Base-by-base conservation (phyloP, 2,113 vertebrate species). In the Ptychochromis oligacanthus region DNA sequence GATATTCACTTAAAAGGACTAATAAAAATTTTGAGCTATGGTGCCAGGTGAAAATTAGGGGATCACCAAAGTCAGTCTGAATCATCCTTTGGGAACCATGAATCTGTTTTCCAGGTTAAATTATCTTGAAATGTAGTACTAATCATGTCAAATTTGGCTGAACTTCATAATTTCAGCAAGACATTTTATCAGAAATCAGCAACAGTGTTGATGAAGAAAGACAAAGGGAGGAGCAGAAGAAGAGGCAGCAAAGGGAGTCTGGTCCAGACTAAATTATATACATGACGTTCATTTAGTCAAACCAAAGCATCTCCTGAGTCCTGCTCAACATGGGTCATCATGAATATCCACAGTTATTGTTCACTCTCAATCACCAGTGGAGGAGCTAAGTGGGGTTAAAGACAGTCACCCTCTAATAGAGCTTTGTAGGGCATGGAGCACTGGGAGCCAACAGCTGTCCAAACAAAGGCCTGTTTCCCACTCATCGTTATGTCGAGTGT, bases 381-480 rank as follows among this genome's bases (percentile, higher is more conserved):
- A 89, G 88, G 81, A 89, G 89, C 80, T 90, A 92, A 93, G 90
- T 93, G 90, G 85, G 93, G 93, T 93, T 92, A 94, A 93, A 92
- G 87, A 89, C 85, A 88, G 79, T 87, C 85, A 85, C 88, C 87
- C 85, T 91, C 88, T 92, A 80, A 79, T 58, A 56, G 84, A 84
- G 77, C 87, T 88, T 84, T 89, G 90, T 85, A 70, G 85, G 89
- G 76, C 54, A 60, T 20, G 9, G 72, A 86, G 90, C 59, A 13
- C 89, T 79, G 88, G 88, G 83, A 86, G 89, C 85, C 81, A 93
- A 94, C 95, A 96, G 95, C 96, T 96, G 96, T 94, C 93, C 92
- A 95, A 95, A 96, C 95, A 96, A 95, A 95, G 90, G 89, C 89
- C 75, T 3, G 52, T 91, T 94, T 95, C 93, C 89, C 93, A 93